A percentile compares a stretch with the other conserved stretches of the same genome.
Conservation (phyloP, 2,797 vertebrate species). For the Picus viridis region DNA sequence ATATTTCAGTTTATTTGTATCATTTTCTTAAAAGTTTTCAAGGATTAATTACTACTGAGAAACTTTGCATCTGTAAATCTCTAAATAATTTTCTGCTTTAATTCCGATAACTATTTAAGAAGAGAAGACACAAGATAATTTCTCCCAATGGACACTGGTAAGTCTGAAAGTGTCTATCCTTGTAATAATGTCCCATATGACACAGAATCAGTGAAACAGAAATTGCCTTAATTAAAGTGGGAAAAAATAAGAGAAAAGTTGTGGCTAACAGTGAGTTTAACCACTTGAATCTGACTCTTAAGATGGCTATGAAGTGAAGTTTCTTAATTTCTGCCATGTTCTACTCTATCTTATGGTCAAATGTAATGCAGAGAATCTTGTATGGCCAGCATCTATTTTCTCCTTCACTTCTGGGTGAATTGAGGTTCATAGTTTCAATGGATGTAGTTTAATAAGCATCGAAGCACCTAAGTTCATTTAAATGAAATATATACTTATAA, state of each 20-base stretch:
- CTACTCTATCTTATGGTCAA: background rate
- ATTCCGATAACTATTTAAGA: background rate
- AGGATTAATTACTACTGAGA: background rate
- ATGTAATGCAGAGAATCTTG: background rate
- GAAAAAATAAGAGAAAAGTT: background rate
- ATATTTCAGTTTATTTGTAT: background rate
- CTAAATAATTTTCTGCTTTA: background rate
- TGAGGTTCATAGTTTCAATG: background rate
- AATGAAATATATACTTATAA: background rate
- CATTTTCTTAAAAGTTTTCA: background rate
- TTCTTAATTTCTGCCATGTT: background rate
- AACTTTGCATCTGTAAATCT: background rate
- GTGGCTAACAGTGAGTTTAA: background rate
- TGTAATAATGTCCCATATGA: background rate
- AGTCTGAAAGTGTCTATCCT: background rate
- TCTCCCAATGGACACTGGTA: background rate
- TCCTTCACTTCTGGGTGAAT: background rate
- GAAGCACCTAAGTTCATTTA: background rate
- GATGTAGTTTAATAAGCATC: background rate
- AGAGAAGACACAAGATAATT: background rate
- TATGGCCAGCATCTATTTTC: background rate
- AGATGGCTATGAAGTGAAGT: fast-evolving
- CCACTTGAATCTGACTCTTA: background rate
- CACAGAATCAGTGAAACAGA: background rate
- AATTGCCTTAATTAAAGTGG: background rate